These are phyloP conservation scores for Synergus umbraculus DNA, from an alignment of 2,888 invertebrate genomes.

Conservation along the genomic window DNA sequence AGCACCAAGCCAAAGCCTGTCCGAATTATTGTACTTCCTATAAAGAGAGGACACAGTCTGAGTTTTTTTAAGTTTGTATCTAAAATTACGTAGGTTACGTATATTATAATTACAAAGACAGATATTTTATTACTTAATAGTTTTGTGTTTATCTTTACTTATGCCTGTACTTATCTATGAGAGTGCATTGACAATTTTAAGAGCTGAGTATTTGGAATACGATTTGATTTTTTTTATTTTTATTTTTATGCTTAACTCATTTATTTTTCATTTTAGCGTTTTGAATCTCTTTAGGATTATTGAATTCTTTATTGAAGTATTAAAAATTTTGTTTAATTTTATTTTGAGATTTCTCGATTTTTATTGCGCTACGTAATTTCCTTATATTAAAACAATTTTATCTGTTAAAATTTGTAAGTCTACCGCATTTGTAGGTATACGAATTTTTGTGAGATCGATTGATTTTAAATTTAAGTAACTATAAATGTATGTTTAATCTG, in stretches of 20 bases:
- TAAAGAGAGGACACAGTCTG: constrained; percentile 72
- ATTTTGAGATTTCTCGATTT: background rate
- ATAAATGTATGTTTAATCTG: background rate
- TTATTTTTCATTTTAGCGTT: no score
- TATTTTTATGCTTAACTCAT: no score
- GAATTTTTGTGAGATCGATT: background rate
- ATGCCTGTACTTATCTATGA: no score
- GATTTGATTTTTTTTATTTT: no score
- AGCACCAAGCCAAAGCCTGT: constrained; percentile 80
- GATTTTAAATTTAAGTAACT: background rate
- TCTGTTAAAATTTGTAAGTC: background rate
- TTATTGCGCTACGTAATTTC: background rate
- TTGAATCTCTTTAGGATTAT: no score
- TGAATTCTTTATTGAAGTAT: no score
- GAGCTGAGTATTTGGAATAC: no score
- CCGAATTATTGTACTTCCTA: constrained; percentile 83
- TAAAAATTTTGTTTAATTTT: background rate
- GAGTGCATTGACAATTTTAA: no score
- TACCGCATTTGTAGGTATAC: background rate
- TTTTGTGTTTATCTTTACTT: no score
- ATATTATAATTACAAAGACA: background rate
- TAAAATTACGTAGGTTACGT: background rate
- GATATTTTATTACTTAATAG: background rate
- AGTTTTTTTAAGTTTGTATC: no score
- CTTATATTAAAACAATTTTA: background rate